phyloP scores from a whole-genome alignment of 2,888 invertebrate species.

The Margaritifera margaritifera region DNA sequence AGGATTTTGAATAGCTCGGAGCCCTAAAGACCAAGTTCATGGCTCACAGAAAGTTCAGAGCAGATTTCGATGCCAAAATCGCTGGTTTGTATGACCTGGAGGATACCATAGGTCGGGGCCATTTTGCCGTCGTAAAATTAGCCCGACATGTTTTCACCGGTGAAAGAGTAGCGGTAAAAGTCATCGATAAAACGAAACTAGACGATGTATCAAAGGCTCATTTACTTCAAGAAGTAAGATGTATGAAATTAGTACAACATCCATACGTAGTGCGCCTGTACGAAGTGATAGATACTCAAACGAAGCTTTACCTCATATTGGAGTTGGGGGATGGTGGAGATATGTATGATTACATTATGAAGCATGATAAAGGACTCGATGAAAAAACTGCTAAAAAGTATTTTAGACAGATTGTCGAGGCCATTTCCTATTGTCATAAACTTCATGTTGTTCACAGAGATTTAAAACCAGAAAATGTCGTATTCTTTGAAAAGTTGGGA shows the following conservation, averaged over 20 bases:
- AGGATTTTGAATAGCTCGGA: constrained; percentile 18
- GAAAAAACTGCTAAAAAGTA: constrained; percentile 81
- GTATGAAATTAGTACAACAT: constrained; percentile 99
- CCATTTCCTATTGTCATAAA: constrained; percentile 97
- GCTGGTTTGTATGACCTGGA: constrained; percentile 95
- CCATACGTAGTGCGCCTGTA: constrained; percentile 98
- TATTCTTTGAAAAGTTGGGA: constrained; percentile 97
- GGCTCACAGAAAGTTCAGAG: constrained; percentile 55
- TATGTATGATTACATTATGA: constrained; percentile 98
- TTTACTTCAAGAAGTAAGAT: constrained; percentile 85
- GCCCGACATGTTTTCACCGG: constrained; percentile 99
- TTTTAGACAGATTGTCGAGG: constrained; percentile 96
- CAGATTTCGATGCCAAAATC: constrained; percentile 69
- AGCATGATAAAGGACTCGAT: constrained; percentile 86
- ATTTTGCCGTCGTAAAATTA: constrained; percentile 98
- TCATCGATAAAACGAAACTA: constrained; percentile 98
- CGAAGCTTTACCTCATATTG: constrained; percentile 90
- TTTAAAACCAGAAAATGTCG: constrained; percentile 99
- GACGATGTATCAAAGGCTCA: constrained; percentile 96
- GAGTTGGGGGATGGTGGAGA: constrained; percentile 99
- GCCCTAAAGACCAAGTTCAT: constrained; percentile 24
- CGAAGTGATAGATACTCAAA: constrained; percentile 99
- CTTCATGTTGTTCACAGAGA: constrained; percentile 91
- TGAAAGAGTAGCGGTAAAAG: constrained; percentile 96
- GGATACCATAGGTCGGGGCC: constrained; percentile 97